Base-by-base conservation (phyloP, 1,140 invertebrate species). In the Temnothorax longispinosus region DNA sequence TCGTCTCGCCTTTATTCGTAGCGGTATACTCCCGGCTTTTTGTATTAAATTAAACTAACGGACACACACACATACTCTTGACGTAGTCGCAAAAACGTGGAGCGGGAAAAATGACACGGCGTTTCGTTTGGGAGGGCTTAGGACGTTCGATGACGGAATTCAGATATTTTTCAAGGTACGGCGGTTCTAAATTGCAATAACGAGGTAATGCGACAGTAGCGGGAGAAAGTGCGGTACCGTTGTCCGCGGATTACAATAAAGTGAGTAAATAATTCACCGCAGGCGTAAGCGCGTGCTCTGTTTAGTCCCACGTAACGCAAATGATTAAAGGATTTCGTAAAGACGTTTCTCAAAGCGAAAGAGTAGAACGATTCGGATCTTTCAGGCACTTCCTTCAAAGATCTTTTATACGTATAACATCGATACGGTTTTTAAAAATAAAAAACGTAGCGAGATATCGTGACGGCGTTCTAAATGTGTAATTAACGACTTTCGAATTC, bases 11-110 rank as follows among this genome's bases (percentile, higher is more conserved):
- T 85, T 85, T 58, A 32, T 38, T 60, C 54, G 69, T 84, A 84
- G 80, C 80, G 80, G 80, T 84, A 84, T 62, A 84, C n/a, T 62
- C 54, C 69, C 69, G 80, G 41, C 54, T 84, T 84, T 84, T 84
- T 84, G 80, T 84, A 75, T 27, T 84, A 84, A 84, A 84, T 84
- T 84, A 75, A 84, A 84, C 80, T 84, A 84, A 75, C 80, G 80
- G 80, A 47, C 15, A 38, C 21, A 1, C n/a, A 3, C 21, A 4
- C 15, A 27, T 27, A 1, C 32, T 2, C 27, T 47, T 44, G 67
- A 44, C 27, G 69, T 35, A 62, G 62, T 74, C 54, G 69, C 32
- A 69, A 82, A 74, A 74, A 38, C n/a, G 32, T 18, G 27, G 56
- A 35, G 27, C 4, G 5, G 21, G n/a, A 47, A 8, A 10, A 10